Evolutionary conservation across 2,113 vertebrate species (phyloP).

Genomic region (Rynchops niger): DNA sequence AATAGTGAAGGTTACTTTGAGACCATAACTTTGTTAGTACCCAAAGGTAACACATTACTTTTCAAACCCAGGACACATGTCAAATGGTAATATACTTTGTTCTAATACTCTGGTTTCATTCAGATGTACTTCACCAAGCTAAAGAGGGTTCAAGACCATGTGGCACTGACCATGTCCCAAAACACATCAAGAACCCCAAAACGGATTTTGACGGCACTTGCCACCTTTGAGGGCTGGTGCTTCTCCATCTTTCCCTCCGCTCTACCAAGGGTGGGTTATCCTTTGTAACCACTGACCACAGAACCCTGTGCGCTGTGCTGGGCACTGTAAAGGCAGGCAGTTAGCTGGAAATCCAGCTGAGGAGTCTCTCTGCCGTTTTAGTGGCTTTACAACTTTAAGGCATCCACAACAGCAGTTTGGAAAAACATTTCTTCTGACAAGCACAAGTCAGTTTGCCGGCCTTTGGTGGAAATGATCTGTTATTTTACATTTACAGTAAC

Average conservation of each 20-base stretch:
- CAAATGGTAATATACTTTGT: neutral
- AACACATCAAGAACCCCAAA: neutral
- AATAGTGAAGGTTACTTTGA: neutral
- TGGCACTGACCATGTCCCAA: fast-evolving
- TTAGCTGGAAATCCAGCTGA: neutral
- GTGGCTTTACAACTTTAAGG: neutral
- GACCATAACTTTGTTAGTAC: neutral
- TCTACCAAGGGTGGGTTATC: neutral
- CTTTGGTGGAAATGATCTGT: neutral
- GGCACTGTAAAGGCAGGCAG: too few relatives aligned
- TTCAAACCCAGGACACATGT: neutral
- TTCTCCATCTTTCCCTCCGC: neutral
- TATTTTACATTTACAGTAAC: neutral
- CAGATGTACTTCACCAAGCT: neutral
- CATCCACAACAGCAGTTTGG: neutral
- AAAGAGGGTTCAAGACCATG: neutral
- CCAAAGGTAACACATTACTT: neutral
- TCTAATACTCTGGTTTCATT: neutral
- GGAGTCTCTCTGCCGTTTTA: fast-evolving
- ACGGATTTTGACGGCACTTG: neutral
- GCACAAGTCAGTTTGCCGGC: neutral
- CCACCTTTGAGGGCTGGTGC: neutral
- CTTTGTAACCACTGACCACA: neutral
- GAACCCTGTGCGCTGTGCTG: fast-evolving
- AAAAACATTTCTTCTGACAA: neutral